phyloP scores from a whole-genome alignment of 2,888 invertebrate genomes.

The Chrysodeixis includens region DNA sequence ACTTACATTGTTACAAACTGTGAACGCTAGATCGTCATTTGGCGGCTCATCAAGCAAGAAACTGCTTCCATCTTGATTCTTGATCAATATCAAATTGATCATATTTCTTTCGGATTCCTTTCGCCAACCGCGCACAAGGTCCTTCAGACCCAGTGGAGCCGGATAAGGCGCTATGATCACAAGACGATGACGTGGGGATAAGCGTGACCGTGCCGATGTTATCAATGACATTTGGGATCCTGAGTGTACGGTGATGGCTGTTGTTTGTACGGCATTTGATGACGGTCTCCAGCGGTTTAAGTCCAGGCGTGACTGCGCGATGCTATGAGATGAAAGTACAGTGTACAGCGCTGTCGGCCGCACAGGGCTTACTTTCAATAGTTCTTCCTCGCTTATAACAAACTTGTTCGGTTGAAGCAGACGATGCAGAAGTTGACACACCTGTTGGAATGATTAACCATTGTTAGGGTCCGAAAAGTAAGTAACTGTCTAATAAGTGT shows the following conservation, averaged over 20 bases:
- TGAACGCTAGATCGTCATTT: slow-evolving; percentile 64
- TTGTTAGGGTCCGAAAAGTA: background rate
- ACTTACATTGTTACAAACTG: slow-evolving; percentile 66
- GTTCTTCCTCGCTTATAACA: slow-evolving; percentile 48
- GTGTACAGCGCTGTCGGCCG: slow-evolving; percentile 34
- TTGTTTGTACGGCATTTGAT: slow-evolving; percentile 20
- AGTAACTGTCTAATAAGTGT: background rate
- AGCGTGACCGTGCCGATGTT: slow-evolving; percentile 20
- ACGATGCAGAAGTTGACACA: slow-evolving; percentile 39
- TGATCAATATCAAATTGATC: slow-evolving; percentile 65
- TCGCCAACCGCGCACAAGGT: slow-evolving; percentile 64
- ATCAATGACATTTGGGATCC: slow-evolving; percentile 28
- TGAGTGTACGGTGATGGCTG: slow-evolving; percentile 43
- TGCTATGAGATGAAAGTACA: slow-evolving; percentile 35
- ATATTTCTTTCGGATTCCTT: slow-evolving; percentile 59
- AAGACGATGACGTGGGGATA: slow-evolving; percentile 34
- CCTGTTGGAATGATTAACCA: slow-evolving; percentile 18
- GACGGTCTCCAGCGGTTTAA: slow-evolving; percentile 48
- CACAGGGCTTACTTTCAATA: slow-evolving; percentile 16
- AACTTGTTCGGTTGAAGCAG: slow-evolving; percentile 34
- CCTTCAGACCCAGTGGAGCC: slow-evolving; percentile 38
- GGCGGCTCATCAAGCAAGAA: slow-evolving; percentile 63
- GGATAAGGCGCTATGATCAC: slow-evolving; percentile 43
- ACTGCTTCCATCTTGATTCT: slow-evolving; percentile 59
- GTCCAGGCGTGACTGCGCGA: slow-evolving; percentile 26